Percentiles rank a stretch among this genome's conserved stretches.
phyloP scores from a whole-genome alignment of 2,113 vertebrate genomes.

The Muntiacus reevesi region DNA sequence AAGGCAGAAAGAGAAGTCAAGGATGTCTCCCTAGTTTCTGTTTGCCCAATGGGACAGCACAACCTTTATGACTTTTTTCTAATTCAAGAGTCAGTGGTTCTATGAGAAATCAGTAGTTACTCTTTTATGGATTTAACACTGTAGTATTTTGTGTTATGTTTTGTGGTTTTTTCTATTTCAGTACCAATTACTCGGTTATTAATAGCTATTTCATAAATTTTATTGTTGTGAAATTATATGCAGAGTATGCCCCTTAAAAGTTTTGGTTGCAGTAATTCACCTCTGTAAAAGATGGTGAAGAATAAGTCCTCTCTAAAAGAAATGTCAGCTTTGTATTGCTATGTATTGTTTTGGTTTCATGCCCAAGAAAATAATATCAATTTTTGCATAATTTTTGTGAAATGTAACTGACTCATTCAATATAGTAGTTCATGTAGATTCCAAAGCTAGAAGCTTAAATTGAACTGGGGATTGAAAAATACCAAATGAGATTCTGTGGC shows the following conservation, averaged over 20 bases:
- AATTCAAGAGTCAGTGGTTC: not conserved
- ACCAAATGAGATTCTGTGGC: not conserved
- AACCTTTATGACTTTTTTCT: not conserved
- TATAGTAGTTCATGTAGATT: not conserved
- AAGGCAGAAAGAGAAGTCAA: not conserved
- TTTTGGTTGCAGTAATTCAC: not conserved
- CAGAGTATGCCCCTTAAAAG: not conserved
- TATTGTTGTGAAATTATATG: not conserved
- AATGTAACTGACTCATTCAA: not conserved
- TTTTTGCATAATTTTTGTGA: not conserved
- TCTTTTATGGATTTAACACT: not conserved
- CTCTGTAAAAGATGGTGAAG: not conserved
- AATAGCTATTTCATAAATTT: not conserved
- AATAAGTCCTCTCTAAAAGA: not conserved
- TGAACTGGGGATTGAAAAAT: not conserved
- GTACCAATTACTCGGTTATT: not conserved
- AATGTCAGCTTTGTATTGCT: not conserved
- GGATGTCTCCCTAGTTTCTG: not conserved
- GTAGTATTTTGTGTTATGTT: not conserved
- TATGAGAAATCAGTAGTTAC: not conserved
- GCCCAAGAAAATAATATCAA: slow-evolving; percentile 19
- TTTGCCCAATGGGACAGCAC: not conserved
- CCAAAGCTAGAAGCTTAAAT: not conserved
- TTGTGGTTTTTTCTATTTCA: slow-evolving; percentile 18
- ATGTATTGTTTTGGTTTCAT: slow-evolving; percentile 24